A percentile compares a stretch with the other conserved stretches of the same genome.
Evolutionary conservation across 92 coral and sea anemone species (phyloP).

Genomic region (Palythoa grandiflora): DNA sequence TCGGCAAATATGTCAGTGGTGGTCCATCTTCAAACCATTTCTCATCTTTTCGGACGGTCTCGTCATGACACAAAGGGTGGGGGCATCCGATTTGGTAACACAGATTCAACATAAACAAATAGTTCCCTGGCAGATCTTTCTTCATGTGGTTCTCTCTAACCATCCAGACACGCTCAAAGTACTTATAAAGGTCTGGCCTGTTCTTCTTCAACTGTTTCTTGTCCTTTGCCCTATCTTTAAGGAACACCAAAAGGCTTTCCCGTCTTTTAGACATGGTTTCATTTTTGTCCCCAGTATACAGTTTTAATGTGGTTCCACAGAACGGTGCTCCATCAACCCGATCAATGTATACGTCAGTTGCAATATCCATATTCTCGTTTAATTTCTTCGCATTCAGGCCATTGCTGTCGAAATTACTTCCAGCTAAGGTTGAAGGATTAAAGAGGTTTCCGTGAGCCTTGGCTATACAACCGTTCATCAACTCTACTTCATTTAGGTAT

Average conservation of each 20-base stretch:
- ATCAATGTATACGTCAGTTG: conserved; percentile 57
- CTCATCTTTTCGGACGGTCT: conserved; percentile 32
- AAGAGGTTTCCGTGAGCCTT: conserved; percentile 67
- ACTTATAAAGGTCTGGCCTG: conserved; percentile 36
- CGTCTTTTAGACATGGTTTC: conserved; percentile 54
- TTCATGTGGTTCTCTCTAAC: conserved; percentile 70
- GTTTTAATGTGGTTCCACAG: conserved; percentile 63
- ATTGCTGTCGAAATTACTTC: conserved; percentile 68
- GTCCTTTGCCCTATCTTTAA: conserved; percentile 51
- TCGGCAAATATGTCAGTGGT: conserved; percentile 54
- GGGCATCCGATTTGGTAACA: conserved; percentile 57
- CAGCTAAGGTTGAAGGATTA: conserved; percentile 73
- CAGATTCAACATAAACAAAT: conserved; percentile 65
- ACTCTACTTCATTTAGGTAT: conserved; percentile 70
- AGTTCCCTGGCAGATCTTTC: conserved; percentile 57
- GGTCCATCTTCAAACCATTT: conserved; percentile 72
- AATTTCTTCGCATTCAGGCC: conserved; percentile 54
- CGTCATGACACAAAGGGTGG: conserved; percentile 60
- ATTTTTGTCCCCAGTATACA: conserved; percentile 52
- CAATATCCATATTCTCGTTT: conserved; percentile 49
- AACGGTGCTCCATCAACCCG: conserved; percentile 62
- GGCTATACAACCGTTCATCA: conserved; percentile 77
- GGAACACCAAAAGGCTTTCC: conserved; percentile 58
- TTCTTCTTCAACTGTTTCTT: conserved; percentile 31
- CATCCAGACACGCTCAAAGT: conserved; percentile 68